Evolutionary conservation across 2,888 invertebrate species (phyloP).

Genomic region (Xylocampa areola): DNA sequence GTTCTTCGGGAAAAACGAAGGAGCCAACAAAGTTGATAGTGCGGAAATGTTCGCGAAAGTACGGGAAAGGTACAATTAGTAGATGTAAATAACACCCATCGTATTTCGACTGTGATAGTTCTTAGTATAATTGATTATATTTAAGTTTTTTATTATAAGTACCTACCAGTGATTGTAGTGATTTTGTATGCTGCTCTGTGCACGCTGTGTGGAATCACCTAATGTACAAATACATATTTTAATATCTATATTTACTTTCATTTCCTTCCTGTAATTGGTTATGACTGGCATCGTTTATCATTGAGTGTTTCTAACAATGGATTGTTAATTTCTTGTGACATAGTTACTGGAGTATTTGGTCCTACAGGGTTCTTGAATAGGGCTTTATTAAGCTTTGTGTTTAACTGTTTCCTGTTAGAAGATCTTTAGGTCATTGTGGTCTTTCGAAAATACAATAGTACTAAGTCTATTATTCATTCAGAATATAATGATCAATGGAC

Average conservation of each 20-base stretch:
- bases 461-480: not conserved
- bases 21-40: conserved; percentile 80
- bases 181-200: conserved; percentile 30
- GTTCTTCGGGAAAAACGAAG: conserved; percentile 89
- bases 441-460: conserved; percentile 4
- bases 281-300: conserved; percentile 14
- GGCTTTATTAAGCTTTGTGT: conserved; percentile 3
- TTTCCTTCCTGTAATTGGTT: conserved; percentile 7
- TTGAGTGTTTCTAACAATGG: not conserved
- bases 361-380: conserved; percentile 14
- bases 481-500: conserved; percentile 6
- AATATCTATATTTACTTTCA: conserved; percentile 30
- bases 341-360: not conserved
- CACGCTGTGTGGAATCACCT: conserved; percentile 41
- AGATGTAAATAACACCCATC: conserved; percentile 1
- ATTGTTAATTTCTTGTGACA: conserved; percentile 15
- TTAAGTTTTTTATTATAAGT: conserved; percentile 49
- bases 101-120: conserved; percentile 67
- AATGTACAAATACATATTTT: conserved; percentile 57
- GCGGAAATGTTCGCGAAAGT: conserved; percentile 85
- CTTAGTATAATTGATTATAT: conserved; percentile 46
- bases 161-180: conserved; percentile 51
- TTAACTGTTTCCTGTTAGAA: conserved; percentile 1
- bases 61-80: conserved; percentile 80
- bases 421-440: not conserved